These are phyloP conservation scores for Limonius californicus DNA, from an alignment of 1,140 invertebrate genomes.

Conservation along the genomic window DNA sequence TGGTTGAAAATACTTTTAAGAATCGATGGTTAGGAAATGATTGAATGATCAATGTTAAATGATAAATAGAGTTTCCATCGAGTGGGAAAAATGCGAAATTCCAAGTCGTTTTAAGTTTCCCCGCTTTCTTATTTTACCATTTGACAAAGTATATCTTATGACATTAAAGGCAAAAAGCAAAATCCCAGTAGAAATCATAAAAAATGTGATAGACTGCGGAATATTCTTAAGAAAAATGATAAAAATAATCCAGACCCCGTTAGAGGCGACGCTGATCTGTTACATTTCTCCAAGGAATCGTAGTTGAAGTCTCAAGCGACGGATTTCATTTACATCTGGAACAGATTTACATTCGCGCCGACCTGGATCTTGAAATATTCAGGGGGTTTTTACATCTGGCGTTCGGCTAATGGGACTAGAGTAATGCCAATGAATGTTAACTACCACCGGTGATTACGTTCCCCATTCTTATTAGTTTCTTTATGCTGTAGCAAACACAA, in stretches of 20 bases:
- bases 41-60: too few relatives aligned
- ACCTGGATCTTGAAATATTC: slow-evolving; percentile 38
- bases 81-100: too few relatives aligned
- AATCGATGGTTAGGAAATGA: too few relatives aligned
- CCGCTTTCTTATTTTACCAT: slow-evolving; percentile 6
- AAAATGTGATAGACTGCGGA: slow-evolving; percentile 25
- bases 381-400: slow-evolving; percentile 36
- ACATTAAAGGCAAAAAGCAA: slow-evolving; percentile 22
- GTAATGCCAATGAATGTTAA: slow-evolving; percentile 36
- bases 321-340: slow-evolving; percentile 43
- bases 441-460: slow-evolving; percentile 14
- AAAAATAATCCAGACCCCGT: slow-evolving; percentile 27
- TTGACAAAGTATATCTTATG: slow-evolving; percentile 9
- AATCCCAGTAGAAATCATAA: slow-evolving; percentile 26
- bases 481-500: slow-evolving; percentile 4
- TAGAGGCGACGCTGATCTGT: slow-evolving; percentile 34
- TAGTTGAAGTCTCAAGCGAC: slow-evolving; percentile 36
- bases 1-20: too few relatives aligned
- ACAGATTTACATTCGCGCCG: slow-evolving; percentile 41
- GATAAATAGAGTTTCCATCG: too few relatives aligned
- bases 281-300: slow-evolving; percentile 37
- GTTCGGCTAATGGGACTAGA: slow-evolving; percentile 34
- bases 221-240: slow-evolving; percentile 29
- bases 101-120: too few relatives aligned
- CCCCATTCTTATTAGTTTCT: slow-evolving; percentile 11